Evolutionary conservation across 2,797 vertebrate species (phyloP), one percentile per base, ranked within the genome.

Genomic region (Acrossocheilus wenchowensis): DNA sequence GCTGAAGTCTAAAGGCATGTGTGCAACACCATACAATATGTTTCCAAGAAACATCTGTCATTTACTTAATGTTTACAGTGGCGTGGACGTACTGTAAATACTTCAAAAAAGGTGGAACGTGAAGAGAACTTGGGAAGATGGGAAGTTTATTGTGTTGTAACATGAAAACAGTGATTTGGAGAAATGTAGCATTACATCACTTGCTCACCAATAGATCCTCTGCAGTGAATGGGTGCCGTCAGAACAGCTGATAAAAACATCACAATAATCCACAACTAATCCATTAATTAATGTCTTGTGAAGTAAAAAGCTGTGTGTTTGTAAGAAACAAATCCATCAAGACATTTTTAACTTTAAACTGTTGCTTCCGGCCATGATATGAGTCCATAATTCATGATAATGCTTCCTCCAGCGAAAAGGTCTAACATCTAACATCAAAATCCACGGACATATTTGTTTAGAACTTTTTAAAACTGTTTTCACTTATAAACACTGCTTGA

Each of bases 1-100:
- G 26, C 81, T 77, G 82, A 85, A 88, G 87, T 91, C 81, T 82
- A 48, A 88, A 88, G 84, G 81, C 50, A 75, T 89, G 66, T 85
- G 78, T 85, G 81, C 72, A 75, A 50, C 66, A 81, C 8, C 62
- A 62, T 68, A 62, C 85, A 74, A 87, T 78, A 69, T 73, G 72
- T 90, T 88, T 90, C 86, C 83, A 85, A 89, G 81, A 62, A 78
- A 86, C 77, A 82, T 86, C 57, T 7, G 74, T 75, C 78, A 82
- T 80, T 83, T 36, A 64, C 12, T 89, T 50, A 83, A 75, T 83
- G 85, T 87, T 68, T 85, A 78, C 12, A 50, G 41, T 81, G 78
- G 60, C 81, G 12, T 36, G 82, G 57, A 75, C 23, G 12, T 45
- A 62, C 81, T 74, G 71, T 74, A 62, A 43, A 48, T 8, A 9